Base-by-base conservation (phyloP, 2,797 vertebrate species). In the Falco berigora region DNA sequence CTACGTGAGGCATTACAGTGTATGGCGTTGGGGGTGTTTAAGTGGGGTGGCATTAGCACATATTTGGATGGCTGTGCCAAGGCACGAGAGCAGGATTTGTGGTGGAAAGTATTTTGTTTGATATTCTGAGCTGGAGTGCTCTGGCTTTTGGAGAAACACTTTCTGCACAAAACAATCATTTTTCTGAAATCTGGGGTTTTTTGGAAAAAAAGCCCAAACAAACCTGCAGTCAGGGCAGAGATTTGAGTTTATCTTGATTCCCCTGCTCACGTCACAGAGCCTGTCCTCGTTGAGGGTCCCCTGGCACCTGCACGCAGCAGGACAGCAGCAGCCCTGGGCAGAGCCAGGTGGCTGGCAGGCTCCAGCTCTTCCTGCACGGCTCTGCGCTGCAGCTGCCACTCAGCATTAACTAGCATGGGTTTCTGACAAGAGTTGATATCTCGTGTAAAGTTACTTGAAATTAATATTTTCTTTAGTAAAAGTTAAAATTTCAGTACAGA, bases 21-120 rank as follows among this genome's bases (percentile, higher is more conserved):
- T 3, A 1, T 9, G 9, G 61, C 8, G 2, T 1, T 5, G 19
- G 61, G 61, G 17, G 28, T 23, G 55, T 12, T 1, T 10, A 8
- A 55, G 1, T 8, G 25, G 25, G 42, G 23, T 0, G 2, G 7
- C 2, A 0, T 0, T 14, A 25, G 22, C 30, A 19, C 4, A 0
- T 34, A 8, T 55, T 34, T 27, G 58, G 23, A 10, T 12, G 20
- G 21, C 58, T 46, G n/a, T 71, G 53, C 73, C 68, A 5, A 4
- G 82, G 6, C 2, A 8, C 0, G 1, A 25, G 36, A 27, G 47
- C 10, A 15, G 5, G 36, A 10, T 38, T n/a, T 47, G 5, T 7
- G 38, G 4, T 12, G 44, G 49, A 2, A 58, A 28, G 28, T 17
- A 18, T 14, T 40, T 32, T 46, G 16, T 69, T 14, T 20, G 50